Evolutionary conservation across 2,113 vertebrate genomes (phyloP).

Genomic region (Perognathus longimembris): DNA sequence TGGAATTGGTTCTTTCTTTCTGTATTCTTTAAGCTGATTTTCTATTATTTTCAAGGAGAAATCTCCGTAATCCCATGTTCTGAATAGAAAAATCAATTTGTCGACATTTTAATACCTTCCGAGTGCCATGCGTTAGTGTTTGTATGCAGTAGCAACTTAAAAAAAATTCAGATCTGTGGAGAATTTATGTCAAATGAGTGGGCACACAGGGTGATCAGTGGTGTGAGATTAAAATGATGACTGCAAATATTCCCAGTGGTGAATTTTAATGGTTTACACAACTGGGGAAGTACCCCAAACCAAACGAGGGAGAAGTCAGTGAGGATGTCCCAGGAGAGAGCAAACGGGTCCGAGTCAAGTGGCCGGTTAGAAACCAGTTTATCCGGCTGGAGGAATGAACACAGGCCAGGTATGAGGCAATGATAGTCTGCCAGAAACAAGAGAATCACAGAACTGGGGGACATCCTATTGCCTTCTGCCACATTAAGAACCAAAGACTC

Average conservation of each 20-base stretch:
- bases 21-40: background rate
- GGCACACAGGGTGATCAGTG: background rate
- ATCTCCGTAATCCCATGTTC: background rate
- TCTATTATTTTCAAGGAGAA: constrained; percentile 27
- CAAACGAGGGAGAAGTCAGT: background rate
- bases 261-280: background rate
- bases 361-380: background rate
- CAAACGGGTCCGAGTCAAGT: background rate
- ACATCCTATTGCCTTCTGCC: background rate
- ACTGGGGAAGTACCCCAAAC: background rate
- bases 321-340: background rate
- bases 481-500: background rate
- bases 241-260: background rate
- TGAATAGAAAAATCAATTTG: background rate
- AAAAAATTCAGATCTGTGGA: background rate
- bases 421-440: background rate
- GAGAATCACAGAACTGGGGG: background rate
- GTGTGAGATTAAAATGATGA: background rate
- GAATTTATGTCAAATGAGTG: background rate
- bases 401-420: background rate
- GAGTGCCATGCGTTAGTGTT: background rate
- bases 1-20: background rate
- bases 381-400: background rate
- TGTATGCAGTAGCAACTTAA: background rate
- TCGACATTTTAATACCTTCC: background rate